Percentiles rank a stretch among this genome's conserved stretches.
Evolutionary conservation across 2,113 vertebrate genomes (phyloP).

Genomic region (Lutjanus erythropterus): DNA sequence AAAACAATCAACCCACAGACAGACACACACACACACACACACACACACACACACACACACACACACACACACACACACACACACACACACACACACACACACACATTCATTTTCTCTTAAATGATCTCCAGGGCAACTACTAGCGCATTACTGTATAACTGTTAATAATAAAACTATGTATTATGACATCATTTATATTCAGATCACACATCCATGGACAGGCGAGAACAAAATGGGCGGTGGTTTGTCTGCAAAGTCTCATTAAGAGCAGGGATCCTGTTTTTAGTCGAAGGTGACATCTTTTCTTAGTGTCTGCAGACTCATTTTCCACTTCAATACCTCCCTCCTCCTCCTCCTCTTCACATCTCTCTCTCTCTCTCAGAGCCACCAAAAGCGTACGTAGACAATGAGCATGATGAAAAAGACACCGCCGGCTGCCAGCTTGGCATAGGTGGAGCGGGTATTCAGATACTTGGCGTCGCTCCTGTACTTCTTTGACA

Average conservation of each 20-base stretch:
- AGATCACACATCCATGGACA: conserved; percentile 64
- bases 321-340: conserved; percentile 49
- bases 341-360: conserved; percentile 25
- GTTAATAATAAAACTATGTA: conserved; percentile 67
- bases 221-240: conserved; percentile 56
- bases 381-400: conserved; percentile 99
- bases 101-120: conserved; percentile 22
- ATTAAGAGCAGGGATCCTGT: conserved; percentile 64
- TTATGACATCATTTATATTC: conserved; percentile 65
- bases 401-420: conserved; percentile 99
- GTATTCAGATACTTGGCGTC: conserved; percentile 99
- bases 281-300: conserved; percentile 52
- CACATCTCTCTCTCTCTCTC: conserved; percentile 66
- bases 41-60: conserved; percentile 24
- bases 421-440: conserved; percentile 95
- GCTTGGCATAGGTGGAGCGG: conserved; percentile 98
- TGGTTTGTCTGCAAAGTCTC: conserved; percentile 72
- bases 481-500: conserved; percentile 98
- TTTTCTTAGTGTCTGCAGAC: conserved; percentile 49
- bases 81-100: conserved; percentile 18
- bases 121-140: conserved; percentile 13
- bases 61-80: conserved; percentile 11
- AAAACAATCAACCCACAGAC: conserved; percentile 18
- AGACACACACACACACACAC: conserved; percentile 23
- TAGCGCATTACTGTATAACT: conserved; percentile 25